Percentiles rank a stretch among this genome's conserved stretches.
Conservation (phyloP, 2,888 invertebrate genomes). For the Zhuqinia jingwanae region DNA sequence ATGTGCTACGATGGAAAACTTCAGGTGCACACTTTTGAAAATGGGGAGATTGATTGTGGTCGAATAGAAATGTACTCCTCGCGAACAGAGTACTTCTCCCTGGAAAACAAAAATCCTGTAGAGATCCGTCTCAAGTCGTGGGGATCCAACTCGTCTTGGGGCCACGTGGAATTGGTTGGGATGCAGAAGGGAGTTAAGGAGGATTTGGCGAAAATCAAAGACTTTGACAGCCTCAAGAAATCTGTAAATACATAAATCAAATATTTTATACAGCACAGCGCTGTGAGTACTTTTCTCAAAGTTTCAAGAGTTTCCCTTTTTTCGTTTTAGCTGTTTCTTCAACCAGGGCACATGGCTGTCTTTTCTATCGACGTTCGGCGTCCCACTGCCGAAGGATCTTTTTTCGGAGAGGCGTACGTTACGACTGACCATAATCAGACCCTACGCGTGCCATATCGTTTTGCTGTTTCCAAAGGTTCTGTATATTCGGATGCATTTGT, state of each 20-base stretch:
- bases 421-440: constrained; percentile 86
- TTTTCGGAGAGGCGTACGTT: constrained; percentile 87
- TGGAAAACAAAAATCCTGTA: constrained; percentile 89
- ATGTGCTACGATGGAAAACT: constrained; percentile 88
- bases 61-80: constrained; percentile 85
- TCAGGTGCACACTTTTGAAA: constrained; percentile 81
- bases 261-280: neutral
- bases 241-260: constrained; percentile 70
- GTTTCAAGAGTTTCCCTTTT: constrained; percentile 74
- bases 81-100: constrained; percentile 87
- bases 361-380: constrained; percentile 87
- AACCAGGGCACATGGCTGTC: constrained; percentile 85
- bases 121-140: constrained; percentile 85
- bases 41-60: constrained; percentile 84
- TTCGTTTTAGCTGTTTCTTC: constrained; percentile 83
- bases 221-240: constrained; percentile 79
- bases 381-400: constrained; percentile 86
- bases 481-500: constrained; percentile 86
- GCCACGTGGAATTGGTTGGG: constrained; percentile 84
- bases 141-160: constrained; percentile 84
- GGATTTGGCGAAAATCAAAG: constrained; percentile 77
- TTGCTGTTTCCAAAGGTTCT: constrained; percentile 89
- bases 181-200: constrained; percentile 83
- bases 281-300: too few relatives aligned
- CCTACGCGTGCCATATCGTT: constrained; percentile 87